A percentile compares a stretch with the other conserved stretches of the same genome.
phyloP scores from a whole-genome alignment of 2,797 vertebrate species.

The Aplochiton taeniatus region DNA sequence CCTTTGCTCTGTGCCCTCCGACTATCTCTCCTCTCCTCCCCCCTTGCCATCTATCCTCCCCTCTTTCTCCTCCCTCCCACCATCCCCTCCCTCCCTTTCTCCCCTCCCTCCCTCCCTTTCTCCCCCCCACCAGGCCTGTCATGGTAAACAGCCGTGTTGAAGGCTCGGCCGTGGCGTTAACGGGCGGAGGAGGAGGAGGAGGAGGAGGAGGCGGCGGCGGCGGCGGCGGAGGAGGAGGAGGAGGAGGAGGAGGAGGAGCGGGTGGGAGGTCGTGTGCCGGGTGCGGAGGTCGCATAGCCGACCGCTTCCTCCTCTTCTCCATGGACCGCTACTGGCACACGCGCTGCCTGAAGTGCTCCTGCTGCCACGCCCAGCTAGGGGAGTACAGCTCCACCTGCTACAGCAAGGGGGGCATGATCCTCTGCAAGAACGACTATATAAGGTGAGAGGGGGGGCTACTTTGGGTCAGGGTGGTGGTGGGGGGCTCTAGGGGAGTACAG shows the following conservation, averaged over 20 bases:
- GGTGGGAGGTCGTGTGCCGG: constrained; percentile 69
- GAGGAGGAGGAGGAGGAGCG: constrained; percentile 49
- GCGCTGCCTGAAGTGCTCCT: constrained; percentile 80
- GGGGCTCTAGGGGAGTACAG: neutral
- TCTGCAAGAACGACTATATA: constrained; percentile 83
- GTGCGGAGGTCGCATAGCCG: constrained; percentile 74
- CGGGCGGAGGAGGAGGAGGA: constrained; percentile 24
- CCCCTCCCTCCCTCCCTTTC: too few relatives aligned
- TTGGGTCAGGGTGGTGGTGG: too few relatives aligned
- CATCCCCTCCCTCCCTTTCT: neutral
- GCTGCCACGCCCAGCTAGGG: constrained; percentile 82
- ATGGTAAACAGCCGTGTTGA: constrained; percentile 79
- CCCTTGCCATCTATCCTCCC: neutral
- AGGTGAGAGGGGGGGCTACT: constrained; percentile 66
- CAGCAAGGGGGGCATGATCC: constrained; percentile 84
- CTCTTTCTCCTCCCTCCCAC: neutral
- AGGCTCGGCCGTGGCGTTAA: constrained; percentile 61
- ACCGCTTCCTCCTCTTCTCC: constrained; percentile 82
- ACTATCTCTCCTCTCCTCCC: neutral
- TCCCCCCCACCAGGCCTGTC: constrained; percentile 41
- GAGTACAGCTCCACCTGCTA: constrained; percentile 83
- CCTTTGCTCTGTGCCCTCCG: neutral
- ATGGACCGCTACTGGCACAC: constrained; percentile 85
- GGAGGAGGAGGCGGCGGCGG: constrained; percentile 44
- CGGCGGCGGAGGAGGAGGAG: constrained; percentile 28